These are phyloP conservation scores for Pseudomugil tenellus DNA, from an alignment of 2,797 vertebrate genomes.

Conservation along the genomic window DNA sequence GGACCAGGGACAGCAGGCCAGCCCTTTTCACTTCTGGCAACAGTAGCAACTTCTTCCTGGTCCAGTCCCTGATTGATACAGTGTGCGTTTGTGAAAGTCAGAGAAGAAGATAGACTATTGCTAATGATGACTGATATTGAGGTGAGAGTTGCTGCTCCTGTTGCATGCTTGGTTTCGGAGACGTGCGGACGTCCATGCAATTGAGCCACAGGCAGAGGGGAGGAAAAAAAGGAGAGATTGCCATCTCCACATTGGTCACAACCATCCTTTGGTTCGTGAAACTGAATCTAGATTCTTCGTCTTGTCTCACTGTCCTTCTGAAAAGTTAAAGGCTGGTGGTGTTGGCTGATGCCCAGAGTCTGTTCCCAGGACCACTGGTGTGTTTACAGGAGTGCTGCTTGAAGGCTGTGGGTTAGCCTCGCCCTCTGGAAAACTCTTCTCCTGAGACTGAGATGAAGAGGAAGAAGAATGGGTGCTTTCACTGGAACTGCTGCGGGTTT, in stretches of 20 bases:
- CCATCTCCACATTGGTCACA: slow-evolving; percentile 34
- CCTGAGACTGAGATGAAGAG: slow-evolving; percentile 91
- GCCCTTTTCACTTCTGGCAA: slow-evolving; percentile 66
- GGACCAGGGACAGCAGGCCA: slow-evolving; percentile 58
- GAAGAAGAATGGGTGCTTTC: slow-evolving; percentile 96
- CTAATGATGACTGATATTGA: slow-evolving; percentile 69
- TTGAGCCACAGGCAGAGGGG: slow-evolving; percentile 61
- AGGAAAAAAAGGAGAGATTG: slow-evolving; percentile 32
- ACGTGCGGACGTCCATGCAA: slow-evolving; percentile 69
- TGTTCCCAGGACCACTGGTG: slow-evolving; percentile 56
- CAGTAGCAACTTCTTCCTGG: slow-evolving; percentile 47
- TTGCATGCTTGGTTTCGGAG: slow-evolving; percentile 70
- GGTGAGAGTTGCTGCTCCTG: slow-evolving; percentile 61
- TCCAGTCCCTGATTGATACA: slow-evolving; percentile 69
- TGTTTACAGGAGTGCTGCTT: slow-evolving; percentile 69
- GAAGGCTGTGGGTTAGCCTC: slow-evolving; percentile 71
- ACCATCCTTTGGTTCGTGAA: slow-evolving; percentile 14
- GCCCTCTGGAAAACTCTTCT: slow-evolving; percentile 86
- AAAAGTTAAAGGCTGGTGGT: slow-evolving; percentile 88
- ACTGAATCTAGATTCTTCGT: slow-evolving; percentile 57
- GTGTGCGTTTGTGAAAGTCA: slow-evolving; percentile 40
- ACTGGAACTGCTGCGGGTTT: slow-evolving; percentile 97
- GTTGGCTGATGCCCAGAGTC: slow-evolving; percentile 59
- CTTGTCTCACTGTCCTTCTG: slow-evolving; percentile 80
- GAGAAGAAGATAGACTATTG: slow-evolving; percentile 68